phyloP scores from a whole-genome alignment of 2,888 invertebrate genomes.

The Drosophila ochracea region DNA sequence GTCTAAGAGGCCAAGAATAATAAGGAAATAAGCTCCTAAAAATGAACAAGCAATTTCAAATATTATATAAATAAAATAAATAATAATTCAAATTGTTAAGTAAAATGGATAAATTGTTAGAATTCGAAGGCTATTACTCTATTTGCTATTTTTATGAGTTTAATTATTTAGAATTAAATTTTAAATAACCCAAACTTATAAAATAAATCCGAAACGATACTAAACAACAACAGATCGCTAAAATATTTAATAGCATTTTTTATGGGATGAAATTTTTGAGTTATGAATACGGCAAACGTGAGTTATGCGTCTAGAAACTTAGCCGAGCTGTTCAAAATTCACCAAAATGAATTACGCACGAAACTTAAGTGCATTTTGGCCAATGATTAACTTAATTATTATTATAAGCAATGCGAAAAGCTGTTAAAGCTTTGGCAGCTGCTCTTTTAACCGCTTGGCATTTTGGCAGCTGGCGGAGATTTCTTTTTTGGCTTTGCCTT shows the following conservation, averaged over 20 bases:
- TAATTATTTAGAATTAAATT: neutral
- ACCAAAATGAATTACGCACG: neutral
- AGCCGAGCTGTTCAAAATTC: neutral
- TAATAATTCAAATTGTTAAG: neutral
- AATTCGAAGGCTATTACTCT: neutral
- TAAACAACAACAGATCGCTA: neutral
- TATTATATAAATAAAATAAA: neutral
- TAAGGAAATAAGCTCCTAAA: neutral
- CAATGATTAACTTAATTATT: constrained; percentile 37
- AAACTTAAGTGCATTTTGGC: neutral
- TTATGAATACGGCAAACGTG: neutral
- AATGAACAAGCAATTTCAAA: neutral
- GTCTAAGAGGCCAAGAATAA: neutral
- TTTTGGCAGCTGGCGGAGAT: constrained; percentile 72
- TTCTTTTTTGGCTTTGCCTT: constrained; percentile 30
- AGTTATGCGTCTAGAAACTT: neutral
- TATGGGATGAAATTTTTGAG: neutral
- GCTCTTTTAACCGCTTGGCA: constrained; percentile 49
- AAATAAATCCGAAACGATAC: neutral
- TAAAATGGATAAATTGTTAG: neutral
- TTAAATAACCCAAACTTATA: neutral
- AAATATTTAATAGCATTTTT: neutral
- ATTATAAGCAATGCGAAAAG: constrained; percentile 27
- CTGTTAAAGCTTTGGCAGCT: constrained; percentile 26
- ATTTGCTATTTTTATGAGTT: neutral